Conservation (phyloP, 2,113 vertebrate species). For the Tragelaphus imberbis region DNA sequence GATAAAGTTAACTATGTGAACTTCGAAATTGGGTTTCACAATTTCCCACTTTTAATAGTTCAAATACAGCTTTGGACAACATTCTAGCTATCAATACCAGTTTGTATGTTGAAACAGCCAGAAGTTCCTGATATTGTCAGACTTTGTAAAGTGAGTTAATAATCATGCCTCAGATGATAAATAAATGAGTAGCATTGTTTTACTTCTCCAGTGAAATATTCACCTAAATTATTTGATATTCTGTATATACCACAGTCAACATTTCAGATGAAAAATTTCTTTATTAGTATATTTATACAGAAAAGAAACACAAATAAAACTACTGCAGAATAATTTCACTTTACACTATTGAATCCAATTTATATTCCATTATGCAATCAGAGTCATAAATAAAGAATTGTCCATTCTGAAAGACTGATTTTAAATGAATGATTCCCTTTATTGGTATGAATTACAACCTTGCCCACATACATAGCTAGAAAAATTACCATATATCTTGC, state of each 20-base stretch:
- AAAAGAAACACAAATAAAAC: not conserved
- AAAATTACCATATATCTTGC: conserved; percentile 55
- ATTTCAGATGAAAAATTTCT: not conserved
- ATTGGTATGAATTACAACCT: conserved; percentile 53
- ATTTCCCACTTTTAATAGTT: not conserved
- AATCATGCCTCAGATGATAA: not conserved
- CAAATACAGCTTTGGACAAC: not conserved
- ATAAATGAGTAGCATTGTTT: not conserved
- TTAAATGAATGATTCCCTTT: conserved; percentile 64
- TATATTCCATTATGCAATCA: conserved; percentile 60
- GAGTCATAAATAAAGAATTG: not conserved
- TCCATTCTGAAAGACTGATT: conserved; percentile 62
- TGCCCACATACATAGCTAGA: conserved; percentile 37
- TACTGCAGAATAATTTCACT: not conserved
- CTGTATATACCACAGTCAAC: not conserved
- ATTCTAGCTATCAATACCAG: not conserved
- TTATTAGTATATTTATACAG: not conserved
- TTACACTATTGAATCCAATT: conserved; percentile 6
- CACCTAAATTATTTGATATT: not conserved
- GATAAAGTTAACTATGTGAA: not conserved
- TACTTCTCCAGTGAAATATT: not conserved
- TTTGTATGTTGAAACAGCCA: not conserved
- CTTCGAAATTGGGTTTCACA: not conserved
- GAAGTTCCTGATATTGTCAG: not conserved
- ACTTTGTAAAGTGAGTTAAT: not conserved